Evolutionary conservation across 2,113 vertebrate genomes (phyloP).

Genomic region (Artemisiospiza belli): DNA sequence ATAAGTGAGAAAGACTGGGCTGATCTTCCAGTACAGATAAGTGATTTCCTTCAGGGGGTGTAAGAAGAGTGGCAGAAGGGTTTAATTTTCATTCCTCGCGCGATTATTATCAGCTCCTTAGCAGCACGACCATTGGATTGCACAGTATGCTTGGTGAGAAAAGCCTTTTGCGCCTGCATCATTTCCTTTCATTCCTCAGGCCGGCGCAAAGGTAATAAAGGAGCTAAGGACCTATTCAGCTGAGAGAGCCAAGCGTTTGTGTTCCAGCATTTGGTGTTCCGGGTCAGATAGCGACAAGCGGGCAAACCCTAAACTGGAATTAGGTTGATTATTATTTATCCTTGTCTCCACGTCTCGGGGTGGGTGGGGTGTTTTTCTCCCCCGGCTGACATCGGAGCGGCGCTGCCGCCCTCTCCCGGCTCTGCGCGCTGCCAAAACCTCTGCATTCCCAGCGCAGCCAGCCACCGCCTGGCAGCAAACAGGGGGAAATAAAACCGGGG

Average conservation of each 20-base stretch:
- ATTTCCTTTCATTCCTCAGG: neutral
- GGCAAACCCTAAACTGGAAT: neutral
- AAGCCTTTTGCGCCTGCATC: neutral
- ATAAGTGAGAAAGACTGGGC: neutral
- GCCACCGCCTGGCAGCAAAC: too few species aligned
- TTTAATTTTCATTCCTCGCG: neutral
- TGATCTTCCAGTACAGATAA: neutral
- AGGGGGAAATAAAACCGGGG: neutral
- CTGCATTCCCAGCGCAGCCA: fast-evolving
- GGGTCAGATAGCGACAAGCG: fast-evolving
- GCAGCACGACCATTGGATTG: neutral
- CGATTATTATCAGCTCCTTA: neutral
- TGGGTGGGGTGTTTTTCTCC: neutral
- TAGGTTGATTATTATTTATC: fast-evolving
- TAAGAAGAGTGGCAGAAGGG: neutral
- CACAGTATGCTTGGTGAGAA: fast-evolving
- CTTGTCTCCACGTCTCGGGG: fast-evolving
- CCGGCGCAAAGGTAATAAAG: neutral
- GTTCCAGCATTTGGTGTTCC: neutral
- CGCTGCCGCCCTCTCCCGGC: slow-evolving; percentile 1
- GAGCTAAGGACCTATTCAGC: fast-evolving
- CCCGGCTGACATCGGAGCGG: neutral
- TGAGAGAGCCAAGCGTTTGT: neutral
- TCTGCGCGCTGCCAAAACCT: fast-evolving
- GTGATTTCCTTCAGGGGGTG: neutral